These are phyloP conservation scores for Archips crataeganus DNA, from an alignment of 2,888 invertebrate genomes.

Conservation along the genomic window DNA sequence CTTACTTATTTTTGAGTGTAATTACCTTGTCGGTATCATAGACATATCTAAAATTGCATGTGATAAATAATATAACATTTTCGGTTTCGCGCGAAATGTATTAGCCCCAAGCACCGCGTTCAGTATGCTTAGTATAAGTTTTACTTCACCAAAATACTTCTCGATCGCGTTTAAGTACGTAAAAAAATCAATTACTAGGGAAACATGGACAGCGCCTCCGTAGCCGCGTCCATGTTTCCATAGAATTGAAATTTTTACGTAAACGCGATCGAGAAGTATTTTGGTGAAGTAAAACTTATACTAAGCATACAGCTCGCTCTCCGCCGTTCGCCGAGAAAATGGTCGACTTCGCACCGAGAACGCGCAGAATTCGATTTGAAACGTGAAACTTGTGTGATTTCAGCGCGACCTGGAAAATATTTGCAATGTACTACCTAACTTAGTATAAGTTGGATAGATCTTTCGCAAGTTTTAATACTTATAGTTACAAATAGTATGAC, in stretches of 20 bases:
- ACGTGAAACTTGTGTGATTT: constrained; percentile 31
- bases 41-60: not conserved
- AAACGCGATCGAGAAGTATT: too few species aligned
- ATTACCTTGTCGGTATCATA: too few species aligned
- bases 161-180: too few species aligned
- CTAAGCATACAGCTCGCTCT: too few species aligned
- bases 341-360: constrained; percentile 14
- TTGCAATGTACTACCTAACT: constrained; percentile 4
- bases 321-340: not conserved
- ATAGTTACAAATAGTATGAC: too few species aligned
- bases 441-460: not conserved
- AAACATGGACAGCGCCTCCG: too few species aligned
- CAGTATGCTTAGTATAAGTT: too few species aligned
- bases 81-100: constrained; percentile 1
- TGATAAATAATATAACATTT: not conserved
- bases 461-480: not conserved
- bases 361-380: constrained; percentile 18
- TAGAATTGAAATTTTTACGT: too few species aligned
- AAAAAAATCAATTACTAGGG: too few species aligned
- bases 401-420: constrained; percentile 11
- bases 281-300: too few species aligned
- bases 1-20: not conserved
- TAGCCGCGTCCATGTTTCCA: too few species aligned
- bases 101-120: constrained; percentile 4
- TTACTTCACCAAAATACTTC: too few species aligned